Conservation (phyloP, 1,140 invertebrate species). For the Chironomus striatipennis region DNA sequence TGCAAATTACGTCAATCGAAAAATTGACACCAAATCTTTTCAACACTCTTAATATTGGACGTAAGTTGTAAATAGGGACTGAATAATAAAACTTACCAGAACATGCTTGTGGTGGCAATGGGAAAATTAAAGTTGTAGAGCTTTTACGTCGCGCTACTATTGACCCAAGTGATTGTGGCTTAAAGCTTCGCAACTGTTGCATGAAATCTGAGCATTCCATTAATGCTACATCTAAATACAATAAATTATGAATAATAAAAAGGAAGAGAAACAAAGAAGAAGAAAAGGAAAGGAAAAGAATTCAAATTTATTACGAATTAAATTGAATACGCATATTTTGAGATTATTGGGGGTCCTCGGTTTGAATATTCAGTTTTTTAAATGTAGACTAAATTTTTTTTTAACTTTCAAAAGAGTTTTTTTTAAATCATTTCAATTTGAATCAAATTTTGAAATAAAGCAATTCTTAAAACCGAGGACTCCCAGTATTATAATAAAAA, state of each 20-base stretch:
- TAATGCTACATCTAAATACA: slow-evolving; percentile 74
- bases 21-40: too few relatives aligned
- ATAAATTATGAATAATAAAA: neutral
- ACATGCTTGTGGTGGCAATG: slow-evolving; percentile 85
- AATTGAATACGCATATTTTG: neutral
- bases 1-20: too few relatives aligned
- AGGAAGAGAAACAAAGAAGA: slow-evolving; percentile 50
- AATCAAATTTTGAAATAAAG: too few relatives aligned
- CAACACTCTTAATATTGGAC: neutral
- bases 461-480: too few relatives aligned
- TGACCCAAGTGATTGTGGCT: slow-evolving; percentile 88
- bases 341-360: too few relatives aligned
- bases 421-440: too few relatives aligned
- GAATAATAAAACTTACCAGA: slow-evolving; percentile 62
- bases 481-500: slow-evolving; percentile 12
- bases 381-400: too few relatives aligned
- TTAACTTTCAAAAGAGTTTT: too few relatives aligned
- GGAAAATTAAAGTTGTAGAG: slow-evolving; percentile 89
- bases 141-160: slow-evolving; percentile 85
- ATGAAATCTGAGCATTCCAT: slow-evolving; percentile 95
- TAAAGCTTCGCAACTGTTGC: slow-evolving; percentile 91
- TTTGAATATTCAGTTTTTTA: too few relatives aligned
- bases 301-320: slow-evolving; percentile 24
- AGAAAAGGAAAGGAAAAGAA: slow-evolving; percentile 42
- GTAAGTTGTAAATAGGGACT: neutral